Evolutionary conservation across 2,888 invertebrate species (phyloP), one percentile per base, ranked within the genome.

Genomic region (Caradrina clavipalpis): DNA sequence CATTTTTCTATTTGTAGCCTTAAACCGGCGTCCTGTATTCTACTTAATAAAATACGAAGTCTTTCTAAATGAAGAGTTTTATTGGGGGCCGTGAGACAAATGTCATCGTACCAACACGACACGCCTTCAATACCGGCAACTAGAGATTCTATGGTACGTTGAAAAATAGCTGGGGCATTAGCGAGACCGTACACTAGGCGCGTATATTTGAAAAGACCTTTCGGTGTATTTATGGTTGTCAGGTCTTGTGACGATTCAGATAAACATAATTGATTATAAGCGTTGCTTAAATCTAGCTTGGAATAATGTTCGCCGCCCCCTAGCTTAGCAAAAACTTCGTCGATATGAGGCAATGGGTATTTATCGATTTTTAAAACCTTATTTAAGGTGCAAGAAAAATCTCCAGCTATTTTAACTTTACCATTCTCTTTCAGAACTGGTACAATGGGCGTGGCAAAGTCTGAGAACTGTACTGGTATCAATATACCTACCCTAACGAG

Each of bases 121-220:
- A 39, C 39, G 11, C 39, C 39, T 39, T 39, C 39, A 39, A 39
- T 39, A 39, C 39, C 39, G 11, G 39, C 8, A 7, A 39, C 10
- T 11, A 39, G 39, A 10, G 11, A 7, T 39, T 39, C 39, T 11
- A 39, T 39, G 10, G 39, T 11, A 7, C 11, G 8, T 39, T 39
- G 39, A 39, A 39, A 39, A 7, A 39, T 10, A 10, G 39, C 39
- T 39, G 39, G 39, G 11, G 51, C 51, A 51, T 51, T 51, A 4
- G 51, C 22, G 13, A 22, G 51, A 51, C 51, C 51, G 15, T 51
- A 51, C 4, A 51, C 35, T 19, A 54, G n/a, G 31, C 54, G 54
- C 4, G 54, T 54, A 31, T 54, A 54, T 54, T 54, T 54, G 26
- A 54, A 54, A 31, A 54, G 26, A 10, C 54, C 54, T 11, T 54